Evolutionary conservation across 2,113 vertebrate genomes (phyloP).

Genomic region (Naja naja): DNA sequence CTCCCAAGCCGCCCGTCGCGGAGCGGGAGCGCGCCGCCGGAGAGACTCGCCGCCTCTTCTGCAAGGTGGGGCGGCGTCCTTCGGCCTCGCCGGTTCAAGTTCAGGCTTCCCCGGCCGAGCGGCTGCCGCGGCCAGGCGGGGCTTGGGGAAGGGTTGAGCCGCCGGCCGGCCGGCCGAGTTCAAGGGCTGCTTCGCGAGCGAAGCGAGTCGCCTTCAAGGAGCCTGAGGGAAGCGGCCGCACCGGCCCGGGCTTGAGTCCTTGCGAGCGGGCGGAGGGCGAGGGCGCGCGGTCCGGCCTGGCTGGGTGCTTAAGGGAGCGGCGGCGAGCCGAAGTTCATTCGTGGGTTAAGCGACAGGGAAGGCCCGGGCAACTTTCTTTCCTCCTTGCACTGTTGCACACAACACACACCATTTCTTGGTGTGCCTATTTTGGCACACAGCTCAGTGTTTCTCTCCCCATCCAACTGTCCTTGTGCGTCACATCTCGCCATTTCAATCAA

Average conservation of each 20-base stretch:
- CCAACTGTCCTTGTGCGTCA: slow-evolving; percentile 86
- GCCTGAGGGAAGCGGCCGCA: neutral
- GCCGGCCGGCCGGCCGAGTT: neutral
- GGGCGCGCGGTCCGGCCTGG: neutral
- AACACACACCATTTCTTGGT: slow-evolving; percentile 61
- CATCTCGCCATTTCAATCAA: slow-evolving; percentile 88
- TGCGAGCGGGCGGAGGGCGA: no score
- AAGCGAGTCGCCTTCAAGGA: neutral
- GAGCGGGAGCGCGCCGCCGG: neutral
- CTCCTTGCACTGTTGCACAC: neutral
- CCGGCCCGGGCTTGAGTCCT: no score
- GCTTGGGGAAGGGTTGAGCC: neutral
- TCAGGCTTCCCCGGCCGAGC: neutral
- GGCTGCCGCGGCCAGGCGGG: neutral
- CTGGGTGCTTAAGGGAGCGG: neutral
- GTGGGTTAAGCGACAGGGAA: slow-evolving; percentile 13
- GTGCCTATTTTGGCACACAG: slow-evolving; percentile 66
- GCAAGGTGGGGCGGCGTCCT: neutral
- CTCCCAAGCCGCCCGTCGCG: no score
- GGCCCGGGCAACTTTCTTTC: slow-evolving; percentile 60
- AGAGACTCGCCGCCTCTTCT: slow-evolving; percentile 25
- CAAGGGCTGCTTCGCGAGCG: neutral
- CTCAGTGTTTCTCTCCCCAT: slow-evolving; percentile 76
- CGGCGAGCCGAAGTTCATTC: neutral
- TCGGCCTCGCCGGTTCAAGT: neutral